Base-by-base conservation (phyloP, 2,888 invertebrate genomes). In the Listrodromus nycthemerus region DNA sequence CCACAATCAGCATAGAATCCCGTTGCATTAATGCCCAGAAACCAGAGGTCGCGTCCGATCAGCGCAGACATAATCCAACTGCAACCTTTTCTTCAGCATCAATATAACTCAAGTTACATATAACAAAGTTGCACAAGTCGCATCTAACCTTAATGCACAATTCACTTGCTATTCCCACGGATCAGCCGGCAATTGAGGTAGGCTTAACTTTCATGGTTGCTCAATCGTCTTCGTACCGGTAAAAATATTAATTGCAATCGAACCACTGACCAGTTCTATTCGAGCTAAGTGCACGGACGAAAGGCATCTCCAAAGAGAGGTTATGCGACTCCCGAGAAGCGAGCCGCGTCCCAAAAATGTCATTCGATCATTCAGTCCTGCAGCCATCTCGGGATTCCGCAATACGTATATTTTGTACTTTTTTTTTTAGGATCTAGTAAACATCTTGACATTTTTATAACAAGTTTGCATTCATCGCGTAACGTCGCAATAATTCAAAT, bases 1-100 rank as follows among this genome's bases (percentile, higher is more conserved):
- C 73, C 6, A 61, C 61, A 61, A 19, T 45, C 73, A 61, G 61
- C 48, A 73, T 45, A 45, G 61, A 71, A 61, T 45, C 16, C 16
- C 13, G 3, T 45, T 45, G 41, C 13, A 45, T 73, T 45, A 45
- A 61, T 61, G 61, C n/a, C 41, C 6, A 37, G 30, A 27, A 45
- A 45, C 16, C 45, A 73, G 45, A 58, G 73, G 41, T 61, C 73
- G 45, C 16, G 1, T n/a, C 58, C 30, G 30, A 6, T 61, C 27
- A 27, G 1, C 13, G 27, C 13, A 27, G 6, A 24, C 10, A n/a
- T 24, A 61, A 61, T 61, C 16, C 30, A 73, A n/a, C 24, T n/a
- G 73, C 45, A 58, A n/a, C 45, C 7, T 71, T 27, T 58, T 27
- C 41, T 58, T 41, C 19, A 10, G 27, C 61, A 48, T 48, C 16